These are phyloP conservation scores for Lithobates sylvaticus DNA, from an alignment of 2,797 vertebrate genomes.

Conservation along the genomic window DNA sequence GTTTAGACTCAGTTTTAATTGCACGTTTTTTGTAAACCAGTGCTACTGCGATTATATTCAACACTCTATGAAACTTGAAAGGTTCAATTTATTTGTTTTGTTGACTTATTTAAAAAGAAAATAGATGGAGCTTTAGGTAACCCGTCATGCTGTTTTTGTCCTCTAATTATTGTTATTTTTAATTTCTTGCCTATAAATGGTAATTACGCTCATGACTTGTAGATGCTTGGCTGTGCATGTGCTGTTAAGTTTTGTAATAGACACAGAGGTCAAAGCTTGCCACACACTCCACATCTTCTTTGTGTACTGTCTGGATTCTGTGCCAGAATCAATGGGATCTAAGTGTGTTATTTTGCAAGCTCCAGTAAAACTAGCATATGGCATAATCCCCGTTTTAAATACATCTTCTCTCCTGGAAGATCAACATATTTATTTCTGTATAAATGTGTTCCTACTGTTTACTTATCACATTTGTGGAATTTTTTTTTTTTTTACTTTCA, in stretches of 20 bases:
- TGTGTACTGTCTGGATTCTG: slow-evolving; percentile 60
- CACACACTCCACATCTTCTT: slow-evolving; percentile 40
- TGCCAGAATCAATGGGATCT: slow-evolving; percentile 59
- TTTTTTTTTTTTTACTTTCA: too few relatives aligned
- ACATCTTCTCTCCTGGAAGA: too few relatives aligned
- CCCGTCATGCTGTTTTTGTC: not conserved
- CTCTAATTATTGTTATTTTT: not conserved
- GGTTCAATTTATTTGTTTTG: not conserved
- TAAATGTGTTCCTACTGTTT: too few relatives aligned
- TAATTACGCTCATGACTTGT: slow-evolving; percentile 5
- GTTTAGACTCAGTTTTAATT: too few relatives aligned
- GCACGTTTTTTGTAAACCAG: too few relatives aligned
- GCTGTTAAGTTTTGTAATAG: slow-evolving; percentile 61
- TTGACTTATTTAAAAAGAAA: not conserved
- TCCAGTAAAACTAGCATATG: slow-evolving; percentile 20
- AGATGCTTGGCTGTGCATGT: slow-evolving; percentile 57
- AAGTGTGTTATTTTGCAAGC: slow-evolving; percentile 68
- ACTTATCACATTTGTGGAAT: too few relatives aligned
- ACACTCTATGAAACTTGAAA: not conserved
- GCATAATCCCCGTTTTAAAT: too few relatives aligned
- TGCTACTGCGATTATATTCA: not conserved
- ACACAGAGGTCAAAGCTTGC: slow-evolving; percentile 68
- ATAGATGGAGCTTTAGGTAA: not conserved
- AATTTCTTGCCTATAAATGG: slow-evolving; percentile 18
- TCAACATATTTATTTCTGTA: too few relatives aligned